Base-by-base conservation (phyloP, 2,797 vertebrate genomes). In the Chromis chromis region DNA sequence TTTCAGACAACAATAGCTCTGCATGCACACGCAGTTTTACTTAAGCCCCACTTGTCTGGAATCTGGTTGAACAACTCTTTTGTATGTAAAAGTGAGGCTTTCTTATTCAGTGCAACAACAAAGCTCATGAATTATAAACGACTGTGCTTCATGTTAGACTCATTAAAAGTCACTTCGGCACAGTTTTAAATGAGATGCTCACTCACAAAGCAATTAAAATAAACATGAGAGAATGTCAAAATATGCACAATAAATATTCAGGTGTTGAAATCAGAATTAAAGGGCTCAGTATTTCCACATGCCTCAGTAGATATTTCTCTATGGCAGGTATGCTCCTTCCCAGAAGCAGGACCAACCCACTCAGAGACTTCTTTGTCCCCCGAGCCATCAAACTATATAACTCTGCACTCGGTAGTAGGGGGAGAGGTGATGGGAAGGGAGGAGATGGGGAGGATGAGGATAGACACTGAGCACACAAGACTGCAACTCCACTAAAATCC, bases 21-120 rank as follows among this genome's bases (percentile, higher is more conserved):
- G 24, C 12, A 36, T 6, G 4, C 40, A 25, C 17, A n/a, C 17
- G n/a, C 17, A n/a, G 19, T 4, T 7, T 11, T 6, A 36, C 40
- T 42, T 31, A 31, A 63, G 62, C 36, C 63, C 53, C 1, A 4
- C 22, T 55, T 1, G 25, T 70, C 36, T 56, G 67, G 70, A 78
- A 86, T 89, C 80, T 57, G 73, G 84, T 84, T 57, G 6, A 78
- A 79, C 89, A 44, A 72, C 79, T 81, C 46, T 4, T 48, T 55
- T 55, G 22, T 64, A n/a, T 71, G 57, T 64, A 13, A 48, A 27
- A 67, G 52, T 10, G 57, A 40, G 25, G 39, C 0, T 12, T 60
- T 21, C 24, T 33, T 16, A 52, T 61, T 55, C 58, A 50, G 19
- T 9, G 4, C 46, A n/a, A 21, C 16, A 48, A 11, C 19, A 48